Percentiles rank a stretch among this genome's conserved stretches.
These are phyloP conservation scores for Cremastobaeus sp. DNA, from an alignment of 2,888 invertebrate genomes.

Conservation along the genomic window DNA sequence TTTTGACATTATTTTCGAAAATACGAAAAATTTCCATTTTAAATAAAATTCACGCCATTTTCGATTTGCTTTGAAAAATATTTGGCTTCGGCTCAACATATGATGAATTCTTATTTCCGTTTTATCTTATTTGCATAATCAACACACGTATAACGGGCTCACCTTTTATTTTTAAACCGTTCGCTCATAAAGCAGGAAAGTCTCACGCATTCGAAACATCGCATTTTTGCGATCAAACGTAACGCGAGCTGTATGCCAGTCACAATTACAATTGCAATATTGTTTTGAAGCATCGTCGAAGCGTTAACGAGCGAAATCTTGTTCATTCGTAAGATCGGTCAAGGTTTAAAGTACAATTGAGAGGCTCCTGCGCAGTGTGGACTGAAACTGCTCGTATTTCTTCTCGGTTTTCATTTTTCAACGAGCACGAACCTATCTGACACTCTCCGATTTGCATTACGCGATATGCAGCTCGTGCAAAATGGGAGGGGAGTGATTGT, in stretches of 20 bases:
- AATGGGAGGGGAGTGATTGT: slow-evolving; percentile 42
- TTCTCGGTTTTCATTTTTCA: too few relatives aligned
- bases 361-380: slow-evolving; percentile 9
- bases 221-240: slow-evolving; percentile 15
- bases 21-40: too few relatives aligned
- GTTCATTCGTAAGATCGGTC: slow-evolving; percentile 36
- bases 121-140: too few relatives aligned
- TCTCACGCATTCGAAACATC: not conserved
- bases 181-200: slow-evolving; percentile 20
- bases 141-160: too few relatives aligned
- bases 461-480: slow-evolving; percentile 19
- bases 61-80: too few relatives aligned
- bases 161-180: slow-evolving; percentile 19
- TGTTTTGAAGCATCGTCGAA: slow-evolving; percentile 11
- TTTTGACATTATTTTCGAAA: too few relatives aligned
- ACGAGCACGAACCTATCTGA: too few relatives aligned
- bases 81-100: too few relatives aligned
- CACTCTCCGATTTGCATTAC: slow-evolving; percentile 37
- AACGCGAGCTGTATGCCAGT: slow-evolving; percentile 6
- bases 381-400: too few relatives aligned
- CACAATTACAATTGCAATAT: slow-evolving; percentile 21
- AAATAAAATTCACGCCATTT: too few relatives aligned
- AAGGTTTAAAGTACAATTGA: slow-evolving; percentile 39
- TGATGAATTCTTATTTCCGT: too few relatives aligned
- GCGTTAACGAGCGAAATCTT: slow-evolving; percentile 23